A percentile compares a stretch with the other conserved stretches of the same genome.
Conservation (phyloP, 2,113 vertebrate genomes). For the Genyomyrus donnyi region DNA sequence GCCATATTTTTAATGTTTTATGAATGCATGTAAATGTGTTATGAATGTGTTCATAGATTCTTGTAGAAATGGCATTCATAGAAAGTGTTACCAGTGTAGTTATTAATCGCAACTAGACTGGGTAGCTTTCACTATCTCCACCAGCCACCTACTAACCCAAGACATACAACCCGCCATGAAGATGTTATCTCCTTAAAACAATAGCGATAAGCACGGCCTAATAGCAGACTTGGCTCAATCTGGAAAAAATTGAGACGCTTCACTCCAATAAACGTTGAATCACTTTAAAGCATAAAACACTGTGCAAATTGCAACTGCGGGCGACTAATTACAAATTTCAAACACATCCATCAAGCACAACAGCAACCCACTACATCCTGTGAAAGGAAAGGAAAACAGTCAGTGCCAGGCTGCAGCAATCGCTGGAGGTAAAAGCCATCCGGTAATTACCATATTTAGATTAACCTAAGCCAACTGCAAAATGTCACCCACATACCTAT, state of each 20-base stretch:
- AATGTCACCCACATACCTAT: not conserved
- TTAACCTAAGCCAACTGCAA: not conserved
- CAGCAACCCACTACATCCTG: not conserved
- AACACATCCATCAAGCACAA: conserved; percentile 3
- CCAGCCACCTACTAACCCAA: not conserved
- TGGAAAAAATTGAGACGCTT: not conserved
- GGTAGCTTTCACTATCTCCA: not conserved
- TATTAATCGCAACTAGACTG: not conserved
- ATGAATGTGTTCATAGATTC: not conserved
- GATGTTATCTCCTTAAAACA: not conserved
- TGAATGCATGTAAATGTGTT: not conserved
- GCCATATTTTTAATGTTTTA: not conserved
- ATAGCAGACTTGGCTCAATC: not conserved
- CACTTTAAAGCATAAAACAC: not conserved
- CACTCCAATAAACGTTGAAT: not conserved
- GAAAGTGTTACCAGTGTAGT: not conserved
- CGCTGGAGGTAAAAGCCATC: not conserved
- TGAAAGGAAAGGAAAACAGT: not conserved
- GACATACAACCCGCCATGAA: not conserved
- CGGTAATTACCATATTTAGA: conserved; percentile 4
- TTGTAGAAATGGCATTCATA: not conserved
- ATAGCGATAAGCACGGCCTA: not conserved
- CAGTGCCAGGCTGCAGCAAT: not conserved
- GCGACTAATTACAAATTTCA: not conserved
- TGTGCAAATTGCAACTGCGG: not conserved